phyloP scores from a whole-genome alignment of 2,888 invertebrate genomes.

The Phorcus lineatus region DNA sequence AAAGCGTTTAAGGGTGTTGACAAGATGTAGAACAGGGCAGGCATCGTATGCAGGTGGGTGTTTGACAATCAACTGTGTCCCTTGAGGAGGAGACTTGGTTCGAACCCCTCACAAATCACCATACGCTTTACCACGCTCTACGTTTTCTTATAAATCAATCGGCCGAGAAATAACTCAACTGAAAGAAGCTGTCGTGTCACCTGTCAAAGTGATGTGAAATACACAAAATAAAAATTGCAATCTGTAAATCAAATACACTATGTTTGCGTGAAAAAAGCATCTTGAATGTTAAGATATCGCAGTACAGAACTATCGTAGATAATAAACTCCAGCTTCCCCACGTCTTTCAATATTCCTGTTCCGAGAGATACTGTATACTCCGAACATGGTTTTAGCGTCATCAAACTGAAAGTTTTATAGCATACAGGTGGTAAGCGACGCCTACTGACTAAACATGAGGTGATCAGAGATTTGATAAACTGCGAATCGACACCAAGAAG shows the following conservation, averaged over 20 bases:
- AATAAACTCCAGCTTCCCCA: background rate
- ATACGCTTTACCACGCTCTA: constrained; percentile 2
- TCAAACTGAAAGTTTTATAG: constrained; percentile 9
- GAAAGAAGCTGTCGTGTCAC: no score
- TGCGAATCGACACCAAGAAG: background rate
- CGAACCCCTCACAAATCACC: background rate
- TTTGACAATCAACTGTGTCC: background rate
- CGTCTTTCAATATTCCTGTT: background rate
- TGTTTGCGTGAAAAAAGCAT: no score
- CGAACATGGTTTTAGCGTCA: constrained; percentile 11
- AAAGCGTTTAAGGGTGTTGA: constrained; percentile 12
- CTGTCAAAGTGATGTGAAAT: no score
- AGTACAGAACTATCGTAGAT: background rate
- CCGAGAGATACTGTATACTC: background rate
- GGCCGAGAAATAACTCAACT: background rate
- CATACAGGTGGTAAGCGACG: constrained; percentile 18
- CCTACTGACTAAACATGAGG: constrained; percentile 16
- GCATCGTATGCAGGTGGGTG: background rate
- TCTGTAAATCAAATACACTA: no score
- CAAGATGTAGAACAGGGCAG: background rate
- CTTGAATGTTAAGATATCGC: no score
- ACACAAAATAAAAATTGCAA: no score
- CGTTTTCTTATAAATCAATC: constrained; percentile 20
- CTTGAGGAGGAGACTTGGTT: background rate
- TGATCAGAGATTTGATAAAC: constrained; percentile 17